These are phyloP conservation scores for Drosophila biarmipes DNA, from an alignment of 1,140 invertebrate genomes.

Conservation along the genomic window DNA sequence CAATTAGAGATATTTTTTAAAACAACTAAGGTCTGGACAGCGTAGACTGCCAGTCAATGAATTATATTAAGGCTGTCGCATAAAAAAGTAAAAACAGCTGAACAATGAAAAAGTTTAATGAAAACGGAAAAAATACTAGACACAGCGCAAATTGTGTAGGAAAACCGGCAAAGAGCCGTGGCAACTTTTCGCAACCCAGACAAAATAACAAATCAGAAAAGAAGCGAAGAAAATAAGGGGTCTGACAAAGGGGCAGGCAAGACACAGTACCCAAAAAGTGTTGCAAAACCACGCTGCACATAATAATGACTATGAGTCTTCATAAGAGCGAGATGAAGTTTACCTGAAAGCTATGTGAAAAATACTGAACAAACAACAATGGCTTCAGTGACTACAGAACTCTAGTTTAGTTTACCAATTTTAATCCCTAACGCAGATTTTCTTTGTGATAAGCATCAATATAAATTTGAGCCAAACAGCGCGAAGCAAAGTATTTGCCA, in stretches of 20 bases:
- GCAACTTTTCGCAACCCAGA: conserved; percentile 62
- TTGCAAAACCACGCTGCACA: neutral
- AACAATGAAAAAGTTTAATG: conserved; percentile 19
- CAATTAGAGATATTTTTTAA: conserved; percentile 43
- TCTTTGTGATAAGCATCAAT: too few relatives aligned
- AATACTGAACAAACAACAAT: neutral
- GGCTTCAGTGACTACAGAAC: neutral
- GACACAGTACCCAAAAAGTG: conserved; percentile 19
- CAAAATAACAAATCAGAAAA: conserved; percentile 23
- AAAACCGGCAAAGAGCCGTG: conserved; percentile 69
- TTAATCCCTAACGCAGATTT: neutral
- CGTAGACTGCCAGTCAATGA: conserved; percentile 51
- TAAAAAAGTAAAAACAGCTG: conserved; percentile 54
- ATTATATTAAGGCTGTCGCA: conserved; percentile 51
- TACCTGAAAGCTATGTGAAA: neutral
- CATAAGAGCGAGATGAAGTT: neutral
- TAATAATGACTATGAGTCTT: neutral
- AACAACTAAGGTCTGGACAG: conserved; percentile 27
- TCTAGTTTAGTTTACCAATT: neutral
- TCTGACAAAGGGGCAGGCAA: conserved; percentile 5
- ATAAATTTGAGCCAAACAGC: too few relatives aligned
- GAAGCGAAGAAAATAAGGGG: conserved; percentile 40
- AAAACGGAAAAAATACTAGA: conserved; percentile 33
- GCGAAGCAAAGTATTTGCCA: neutral
- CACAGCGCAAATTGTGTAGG: conserved; percentile 65